Percentiles rank a stretch among this genome's conserved stretches.
Evolutionary conservation across 2,113 vertebrate genomes (phyloP).

Genomic region (Oncorhynchus nerka): DNA sequence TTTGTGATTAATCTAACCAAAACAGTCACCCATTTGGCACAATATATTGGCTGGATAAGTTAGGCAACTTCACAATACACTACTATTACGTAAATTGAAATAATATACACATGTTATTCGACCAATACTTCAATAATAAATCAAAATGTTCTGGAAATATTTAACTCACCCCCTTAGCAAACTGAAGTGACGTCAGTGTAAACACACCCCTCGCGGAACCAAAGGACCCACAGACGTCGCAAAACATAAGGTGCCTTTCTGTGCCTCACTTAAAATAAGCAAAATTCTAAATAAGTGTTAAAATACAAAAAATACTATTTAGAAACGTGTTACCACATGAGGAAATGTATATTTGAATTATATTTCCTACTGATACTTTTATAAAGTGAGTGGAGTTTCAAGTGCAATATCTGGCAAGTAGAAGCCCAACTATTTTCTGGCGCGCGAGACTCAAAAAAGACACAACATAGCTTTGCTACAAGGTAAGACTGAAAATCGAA

Average conservation of each 20-base stretch:
- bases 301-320: not conserved
- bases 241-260: conserved; percentile 31
- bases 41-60: not conserved
- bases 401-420: no score
- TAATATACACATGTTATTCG: rapidly evolving
- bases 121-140: not conserved
- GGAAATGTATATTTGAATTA: not conserved
- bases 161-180: conserved; percentile 42
- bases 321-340: not conserved
- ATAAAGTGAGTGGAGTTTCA: no score
- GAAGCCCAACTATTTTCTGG: no score
- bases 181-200: conserved; percentile 55
- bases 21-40: not conserved
- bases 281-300: not conserved
- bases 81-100: not conserved
- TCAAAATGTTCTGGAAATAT: conserved; percentile 15
- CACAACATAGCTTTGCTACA: no score
- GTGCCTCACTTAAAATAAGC: conserved; percentile 24
- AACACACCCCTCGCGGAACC: conserved; percentile 48
- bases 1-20: conserved; percentile 1
- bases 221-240: conserved; percentile 44
- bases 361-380: no score
- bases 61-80: not conserved
- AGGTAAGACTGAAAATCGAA: no score
- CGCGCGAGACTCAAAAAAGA: no score